Base-by-base conservation (phyloP, 2,888 invertebrate genomes). In the Hetaerina titia region DNA sequence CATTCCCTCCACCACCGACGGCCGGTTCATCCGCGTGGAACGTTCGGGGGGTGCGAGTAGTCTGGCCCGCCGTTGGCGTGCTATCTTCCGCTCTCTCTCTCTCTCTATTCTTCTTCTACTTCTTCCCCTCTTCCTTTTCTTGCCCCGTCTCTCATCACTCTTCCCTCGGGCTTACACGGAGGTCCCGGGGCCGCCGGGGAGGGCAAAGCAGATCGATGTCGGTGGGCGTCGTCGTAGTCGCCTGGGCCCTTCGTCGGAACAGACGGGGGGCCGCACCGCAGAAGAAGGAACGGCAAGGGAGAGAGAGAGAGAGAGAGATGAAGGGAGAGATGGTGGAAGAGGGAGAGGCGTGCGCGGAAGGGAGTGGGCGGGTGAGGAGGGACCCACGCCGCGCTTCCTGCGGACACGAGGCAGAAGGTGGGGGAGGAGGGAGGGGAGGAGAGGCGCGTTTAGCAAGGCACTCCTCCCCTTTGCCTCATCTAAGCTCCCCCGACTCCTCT, bases 181-280 rank as follows among this genome's bases (percentile, higher is more conserved):
- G 89, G 89, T 89, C 57, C 57, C 57, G 58, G 92, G 92, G 92
- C 69, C 92, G 57, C 45, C 56, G 90, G 31, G 63, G 60, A 31
- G 63, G 90, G 60, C 90, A 60, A 63, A 69, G 81, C 92, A 89
- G 56, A 92, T 92, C 92, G 92, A 92, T 92, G 64, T 57, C 56
- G 69, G 56, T 69, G 92, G 92, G 45, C 64, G 90, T 63, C 90
- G 90, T 64, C 90, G 92, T 45, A 60, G 90, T 64, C 90, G 90
- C 90, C 90, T 69, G 90, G 90, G 90, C 90, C 64, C 88, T n/a
- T 57, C 90, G n/a, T 58, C 90, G 31, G 90, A 63, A 63, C 90
- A 25, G 90, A 31, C 25, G 60, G 90, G 60, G 7, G n/a, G 81
- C 81, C 88, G 56, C 88, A 88, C 6, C 45, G 88, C 57, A 58